Evolutionary conservation across 2,888 invertebrate species (phyloP), one percentile per base, ranked within the genome.

Genomic region (Luperina nickerlii): DNA sequence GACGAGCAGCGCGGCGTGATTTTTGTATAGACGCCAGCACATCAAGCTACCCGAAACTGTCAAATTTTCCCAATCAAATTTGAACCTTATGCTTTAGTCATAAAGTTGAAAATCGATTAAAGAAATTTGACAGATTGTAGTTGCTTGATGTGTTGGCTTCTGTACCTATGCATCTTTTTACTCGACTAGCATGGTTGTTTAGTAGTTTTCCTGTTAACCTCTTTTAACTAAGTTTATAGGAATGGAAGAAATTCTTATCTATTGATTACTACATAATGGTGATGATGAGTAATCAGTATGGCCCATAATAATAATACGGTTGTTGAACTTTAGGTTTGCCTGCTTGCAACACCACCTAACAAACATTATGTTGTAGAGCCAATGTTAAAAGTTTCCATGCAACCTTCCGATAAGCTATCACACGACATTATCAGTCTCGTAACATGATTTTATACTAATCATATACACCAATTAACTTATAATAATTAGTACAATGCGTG

Each of bases 321-420:
- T 57, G 38, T 20, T 68, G 38, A 68, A 69, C 63, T 57, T 48
- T 7, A 27, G 18, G 13, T 8, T 45, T 45, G 38, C 70, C 15
- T 9, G 32, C 42, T 18, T 60, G 27, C 32, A 20, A 3, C 2
- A 48, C 15, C 2, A 48, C 24, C 13, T 15, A 45, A 20, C 8
- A 0, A 66, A 70, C 13, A 38, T 60, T 27, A 20, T 20, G 18
- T 63, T 79, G n/a, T 24, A 72, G n/a, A 4, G 18, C 60, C 24
- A 62, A 48, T 60, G 60, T n/a, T 60, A 60, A n/a, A n/a, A n/a
- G 13, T 82, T 32, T 32, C 1, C 13, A 69, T 32, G 20, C 20
- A n/a, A 70, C 9, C 11, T 62, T 54, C n/a, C 57, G 9, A 84
- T 65, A 65, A 66, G 69, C 8, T 32, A 42, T 18, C 18, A 27